A percentile compares a stretch with the other conserved stretches of the same genome.
phyloP scores from a whole-genome alignment of 2,797 vertebrate genomes.

The Presbytis comata region DNA sequence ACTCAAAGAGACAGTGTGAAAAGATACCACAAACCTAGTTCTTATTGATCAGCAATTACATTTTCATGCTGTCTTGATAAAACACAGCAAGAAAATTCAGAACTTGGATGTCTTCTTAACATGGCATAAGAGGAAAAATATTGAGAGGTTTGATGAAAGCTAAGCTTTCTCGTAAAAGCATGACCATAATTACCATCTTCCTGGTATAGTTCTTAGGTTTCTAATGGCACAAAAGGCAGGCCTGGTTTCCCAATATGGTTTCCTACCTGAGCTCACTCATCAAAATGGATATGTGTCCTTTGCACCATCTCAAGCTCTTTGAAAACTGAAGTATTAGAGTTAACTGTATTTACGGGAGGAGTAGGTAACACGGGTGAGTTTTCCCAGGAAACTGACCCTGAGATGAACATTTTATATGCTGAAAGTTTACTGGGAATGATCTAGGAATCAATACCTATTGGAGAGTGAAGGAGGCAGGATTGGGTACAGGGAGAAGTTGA shows the following conservation, averaged over 20 bases:
- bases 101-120: neutral
- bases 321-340: neutral
- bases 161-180: conserved; percentile 5
- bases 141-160: conserved; percentile 9
- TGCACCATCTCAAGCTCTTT: neutral
- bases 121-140: neutral
- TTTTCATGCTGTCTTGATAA: neutral
- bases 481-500: neutral
- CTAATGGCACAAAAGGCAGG: neutral
- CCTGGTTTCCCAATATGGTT: neutral
- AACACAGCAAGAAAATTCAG: neutral
- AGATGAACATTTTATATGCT: neutral
- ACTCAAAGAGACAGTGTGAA: neutral
- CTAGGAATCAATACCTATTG: neutral
- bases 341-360: neutral
- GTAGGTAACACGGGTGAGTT: neutral
- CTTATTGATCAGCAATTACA: neutral
- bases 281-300: neutral
- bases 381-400: neutral
- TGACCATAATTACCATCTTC: neutral
- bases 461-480: neutral
- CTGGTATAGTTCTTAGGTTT: neutral
- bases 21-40: neutral
- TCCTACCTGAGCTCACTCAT: neutral
- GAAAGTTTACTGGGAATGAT: neutral